Evolutionary conservation across 2,113 vertebrate genomes (phyloP).

Genomic region (Platysternon megacephalum): DNA sequence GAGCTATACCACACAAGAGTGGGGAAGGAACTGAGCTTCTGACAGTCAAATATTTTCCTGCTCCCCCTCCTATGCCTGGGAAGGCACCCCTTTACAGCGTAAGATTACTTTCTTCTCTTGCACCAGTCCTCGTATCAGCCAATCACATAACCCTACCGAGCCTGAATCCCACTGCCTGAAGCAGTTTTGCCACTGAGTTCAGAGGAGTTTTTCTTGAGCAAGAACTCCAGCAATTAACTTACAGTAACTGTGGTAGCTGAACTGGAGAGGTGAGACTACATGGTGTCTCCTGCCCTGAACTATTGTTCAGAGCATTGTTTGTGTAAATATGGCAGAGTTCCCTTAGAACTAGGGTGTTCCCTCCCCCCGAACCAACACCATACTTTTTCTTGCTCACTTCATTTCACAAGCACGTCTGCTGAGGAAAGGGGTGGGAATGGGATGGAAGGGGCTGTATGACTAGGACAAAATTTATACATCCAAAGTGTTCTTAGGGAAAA

Average conservation of each 20-base stretch:
- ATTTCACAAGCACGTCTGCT: background rate
- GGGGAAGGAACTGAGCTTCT: background rate
- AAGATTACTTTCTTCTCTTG: background rate
- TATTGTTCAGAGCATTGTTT: constrained; percentile 25
- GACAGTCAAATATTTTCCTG: background rate
- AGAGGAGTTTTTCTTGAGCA: background rate
- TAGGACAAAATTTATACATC: background rate
- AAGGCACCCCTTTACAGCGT: background rate
- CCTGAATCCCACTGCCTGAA: background rate
- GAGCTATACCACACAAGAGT: too few species aligned
- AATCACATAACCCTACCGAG: background rate
- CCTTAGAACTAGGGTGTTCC: background rate
- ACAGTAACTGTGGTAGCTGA: background rate
- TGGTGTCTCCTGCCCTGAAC: fast-evolving
- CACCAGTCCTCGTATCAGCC: background rate
- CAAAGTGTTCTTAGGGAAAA: background rate
- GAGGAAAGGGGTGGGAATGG: background rate
- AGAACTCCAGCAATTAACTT: background rate
- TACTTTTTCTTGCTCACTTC: background rate
- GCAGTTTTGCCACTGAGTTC: background rate
- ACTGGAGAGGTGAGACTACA: background rate
- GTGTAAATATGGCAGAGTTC: background rate
- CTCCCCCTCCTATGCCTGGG: background rate
- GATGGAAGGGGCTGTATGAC: background rate
- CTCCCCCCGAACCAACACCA: background rate